These are phyloP conservation scores for Melanocharis versteri DNA, from an alignment of 2,113 vertebrate species.

Conservation along the genomic window DNA sequence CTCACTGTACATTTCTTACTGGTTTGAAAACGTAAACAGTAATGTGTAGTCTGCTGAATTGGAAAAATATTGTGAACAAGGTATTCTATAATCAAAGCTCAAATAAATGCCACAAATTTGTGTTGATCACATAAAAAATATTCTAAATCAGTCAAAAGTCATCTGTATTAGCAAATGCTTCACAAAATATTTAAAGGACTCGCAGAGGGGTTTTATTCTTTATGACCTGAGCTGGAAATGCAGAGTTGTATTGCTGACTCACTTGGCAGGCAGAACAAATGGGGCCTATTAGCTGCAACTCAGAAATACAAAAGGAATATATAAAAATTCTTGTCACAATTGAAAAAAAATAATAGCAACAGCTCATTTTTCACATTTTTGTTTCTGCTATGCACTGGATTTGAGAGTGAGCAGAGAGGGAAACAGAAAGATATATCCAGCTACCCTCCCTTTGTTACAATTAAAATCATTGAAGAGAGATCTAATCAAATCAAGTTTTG, in stretches of 20 bases:
- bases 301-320: neutral
- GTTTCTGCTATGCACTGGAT: neutral
- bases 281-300: neutral
- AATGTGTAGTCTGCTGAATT: neutral
- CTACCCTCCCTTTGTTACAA: neutral
- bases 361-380: neutral
- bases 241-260: neutral
- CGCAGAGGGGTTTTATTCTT: neutral
- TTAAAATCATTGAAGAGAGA: neutral
- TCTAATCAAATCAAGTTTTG: neutral
- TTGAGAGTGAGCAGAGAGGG: neutral
- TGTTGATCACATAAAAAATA: neutral
- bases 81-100: neutral
- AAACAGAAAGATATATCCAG: neutral
- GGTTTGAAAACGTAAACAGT: neutral
- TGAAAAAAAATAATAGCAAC: neutral
- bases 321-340: neutral
- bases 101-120: neutral
- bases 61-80: neutral
- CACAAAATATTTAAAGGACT: neutral
- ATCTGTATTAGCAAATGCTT: neutral
- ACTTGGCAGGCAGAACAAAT: constrained; percentile 10
- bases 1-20: neutral
- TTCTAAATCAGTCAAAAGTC: neutral
- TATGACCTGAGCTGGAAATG: neutral